These are phyloP conservation scores for Pantherophis guttatus DNA, from an alignment of 2,113 vertebrate genomes.

Conservation along the genomic window DNA sequence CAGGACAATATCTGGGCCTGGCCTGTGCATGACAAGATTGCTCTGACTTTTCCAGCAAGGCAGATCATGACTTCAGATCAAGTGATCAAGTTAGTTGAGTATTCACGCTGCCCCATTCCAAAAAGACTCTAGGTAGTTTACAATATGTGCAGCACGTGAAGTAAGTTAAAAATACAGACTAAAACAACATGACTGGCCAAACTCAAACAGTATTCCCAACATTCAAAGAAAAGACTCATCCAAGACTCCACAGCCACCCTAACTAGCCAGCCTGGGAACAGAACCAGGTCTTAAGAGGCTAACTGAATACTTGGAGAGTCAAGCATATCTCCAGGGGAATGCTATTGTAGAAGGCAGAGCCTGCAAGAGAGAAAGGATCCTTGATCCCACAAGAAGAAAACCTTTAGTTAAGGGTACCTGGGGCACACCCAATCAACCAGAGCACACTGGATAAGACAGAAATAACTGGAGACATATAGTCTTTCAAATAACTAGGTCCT, in stretches of 20 bases:
- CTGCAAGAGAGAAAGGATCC: not conserved
- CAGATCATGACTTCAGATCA: not conserved
- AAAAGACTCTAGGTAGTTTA: not conserved
- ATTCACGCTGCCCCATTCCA: not conserved
- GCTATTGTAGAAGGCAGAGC: not conserved
- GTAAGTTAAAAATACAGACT: not conserved
- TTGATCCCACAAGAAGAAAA: not conserved
- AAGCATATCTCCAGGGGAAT: not conserved
- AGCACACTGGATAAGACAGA: not conserved
- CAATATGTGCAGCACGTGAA: not conserved
- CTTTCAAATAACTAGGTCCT: not conserved
- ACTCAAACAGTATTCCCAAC: not conserved
- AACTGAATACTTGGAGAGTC: not conserved
- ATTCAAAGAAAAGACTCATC: not conserved
- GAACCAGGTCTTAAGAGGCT: not conserved
- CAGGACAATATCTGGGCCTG: not conserved
- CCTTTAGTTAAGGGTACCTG: not conserved
- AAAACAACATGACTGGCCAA: not conserved
- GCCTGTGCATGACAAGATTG: not conserved
- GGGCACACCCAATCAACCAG: not conserved
- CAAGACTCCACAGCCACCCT: not conserved
- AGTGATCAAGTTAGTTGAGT: not conserved
- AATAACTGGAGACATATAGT: not conserved
- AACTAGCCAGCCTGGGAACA: not conserved
- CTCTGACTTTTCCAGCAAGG: not conserved